Evolutionary conservation across 2,797 vertebrate genomes (phyloP), one percentile per base, ranked within the genome.

Genomic region (Pristis pectinata): DNA sequence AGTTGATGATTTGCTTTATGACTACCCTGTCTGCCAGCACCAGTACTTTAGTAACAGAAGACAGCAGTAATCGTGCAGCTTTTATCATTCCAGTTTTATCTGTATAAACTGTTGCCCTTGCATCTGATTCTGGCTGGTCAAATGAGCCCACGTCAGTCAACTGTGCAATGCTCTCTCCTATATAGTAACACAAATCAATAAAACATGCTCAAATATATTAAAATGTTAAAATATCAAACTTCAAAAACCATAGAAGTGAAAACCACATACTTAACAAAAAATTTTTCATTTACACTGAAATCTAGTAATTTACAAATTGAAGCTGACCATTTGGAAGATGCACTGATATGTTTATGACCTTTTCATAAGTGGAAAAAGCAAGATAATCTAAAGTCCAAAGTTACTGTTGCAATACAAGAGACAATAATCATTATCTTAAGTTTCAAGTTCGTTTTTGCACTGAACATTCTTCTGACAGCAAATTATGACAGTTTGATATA

Each of bases 1-100:
- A 99, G 94, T 97, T 97, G 97, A 99, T 98, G 96, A 99, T 99
- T 97, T 99, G 99, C 96, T 99, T 99, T 97, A 99, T 98, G 96
- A 99, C 98, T 80, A 99, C 98, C 96, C 98, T 98, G 96, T 99
- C 99, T 34, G 99, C 99, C 95, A 99, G 96, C 95, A 99, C 98
- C 96, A 99, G 96, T 95, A 99, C 99, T 96, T 99, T 99, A 44
- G 99, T 99, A 96, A 99, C 99, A 0, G 99, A 99, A 79, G 99
- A 99, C 64, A 99, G 98, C 93, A 99, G 98, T 95, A 99, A 87
- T 91, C 99, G 98, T 72, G 99, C 98, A 77, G 99, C 99, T 95
- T 99, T 99, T 95, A 99, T 98, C 96, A 99, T 99, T 95, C 97
- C 98, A 2, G 98, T 98, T 97, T 98, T 98, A 95, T 99, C 99